Evolutionary conservation across 2,888 invertebrate genomes (phyloP).

Genomic region (Drosophila setosimentum): DNA sequence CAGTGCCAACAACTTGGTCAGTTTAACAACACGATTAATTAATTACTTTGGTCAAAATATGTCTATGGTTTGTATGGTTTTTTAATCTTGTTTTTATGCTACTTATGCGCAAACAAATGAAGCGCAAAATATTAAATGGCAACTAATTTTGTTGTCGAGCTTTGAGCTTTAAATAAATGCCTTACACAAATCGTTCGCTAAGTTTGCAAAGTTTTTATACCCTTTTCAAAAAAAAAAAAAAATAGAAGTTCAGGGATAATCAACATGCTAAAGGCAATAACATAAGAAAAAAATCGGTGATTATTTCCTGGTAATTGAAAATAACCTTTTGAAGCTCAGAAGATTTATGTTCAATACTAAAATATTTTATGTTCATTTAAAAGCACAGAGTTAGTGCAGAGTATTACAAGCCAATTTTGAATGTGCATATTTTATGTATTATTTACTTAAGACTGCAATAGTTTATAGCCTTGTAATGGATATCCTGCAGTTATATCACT

Average conservation of each 20-base stretch:
- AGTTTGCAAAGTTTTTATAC: constrained; percentile 31
- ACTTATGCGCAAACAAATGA: constrained; percentile 47
- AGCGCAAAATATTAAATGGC: constrained; percentile 51
- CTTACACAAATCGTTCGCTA: constrained; percentile 27
- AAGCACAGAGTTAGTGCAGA: background rate
- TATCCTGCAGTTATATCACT: constrained; percentile 15
- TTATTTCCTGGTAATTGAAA: background rate
- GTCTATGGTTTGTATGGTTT: constrained; percentile 13
- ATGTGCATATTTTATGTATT: background rate
- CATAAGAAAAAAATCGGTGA: background rate
- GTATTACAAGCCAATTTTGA: background rate
- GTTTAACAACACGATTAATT: constrained; percentile 61
- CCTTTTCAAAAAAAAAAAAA: constrained; percentile 12
- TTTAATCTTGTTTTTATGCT: constrained; percentile 16
- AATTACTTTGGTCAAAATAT: constrained; percentile 48
- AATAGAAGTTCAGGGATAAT: background rate
- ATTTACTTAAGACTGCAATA: background rate
- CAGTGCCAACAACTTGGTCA: constrained; percentile 37
- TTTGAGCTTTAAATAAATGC: constrained; percentile 62
- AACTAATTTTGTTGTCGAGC: constrained; percentile 48
- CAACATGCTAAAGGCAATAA: background rate
- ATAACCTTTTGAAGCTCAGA: background rate
- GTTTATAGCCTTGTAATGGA: background rate
- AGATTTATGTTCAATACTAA: background rate
- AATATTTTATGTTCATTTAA: background rate